Evolutionary conservation across 2,797 vertebrate genomes (phyloP).

Genomic region (Adrianichthys oophorus): DNA sequence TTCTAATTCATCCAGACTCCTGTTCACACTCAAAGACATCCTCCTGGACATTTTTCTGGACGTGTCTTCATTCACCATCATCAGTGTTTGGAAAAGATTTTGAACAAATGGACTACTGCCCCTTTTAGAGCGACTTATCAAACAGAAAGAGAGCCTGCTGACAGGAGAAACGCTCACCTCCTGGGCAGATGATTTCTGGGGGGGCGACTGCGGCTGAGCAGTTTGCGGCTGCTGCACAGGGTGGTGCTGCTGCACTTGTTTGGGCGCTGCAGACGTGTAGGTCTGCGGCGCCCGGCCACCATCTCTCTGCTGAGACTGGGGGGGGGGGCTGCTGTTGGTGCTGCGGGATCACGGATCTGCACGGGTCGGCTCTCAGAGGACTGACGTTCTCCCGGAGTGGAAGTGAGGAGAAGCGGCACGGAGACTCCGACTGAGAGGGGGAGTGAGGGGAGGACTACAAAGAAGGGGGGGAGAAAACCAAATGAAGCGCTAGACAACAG

Average conservation of each 20-base stretch:
- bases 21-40: too few species aligned
- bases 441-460: constrained; percentile 45
- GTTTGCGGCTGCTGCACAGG: constrained; percentile 31
- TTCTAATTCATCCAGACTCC: constrained; percentile 22
- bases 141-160: too few species aligned
- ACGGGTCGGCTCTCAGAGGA: constrained; percentile 83
- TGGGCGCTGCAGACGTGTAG: constrained; percentile 4
- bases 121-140: too few species aligned
- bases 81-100: too few species aligned
- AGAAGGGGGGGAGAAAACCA: not conserved
- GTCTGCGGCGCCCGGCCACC: constrained; percentile 34
- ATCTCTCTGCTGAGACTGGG: constrained; percentile 51
- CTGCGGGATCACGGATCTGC: constrained; percentile 74
- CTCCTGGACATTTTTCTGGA: not conserved
- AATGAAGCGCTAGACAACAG: too few species aligned
- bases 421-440: constrained; percentile 49
- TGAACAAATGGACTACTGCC: too few species aligned
- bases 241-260: constrained; percentile 36
- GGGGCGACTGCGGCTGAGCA: constrained; percentile 41
- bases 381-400: constrained; percentile 64
- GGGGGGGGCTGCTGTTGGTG: constrained; percentile 48
- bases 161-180: constrained; percentile 78
- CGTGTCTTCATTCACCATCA: not conserved
- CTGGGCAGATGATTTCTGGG: constrained; percentile 79
- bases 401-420: constrained; percentile 28